phyloP scores from a whole-genome alignment of 2,797 vertebrate genomes.

The Catostomus latipinnis region DNA sequence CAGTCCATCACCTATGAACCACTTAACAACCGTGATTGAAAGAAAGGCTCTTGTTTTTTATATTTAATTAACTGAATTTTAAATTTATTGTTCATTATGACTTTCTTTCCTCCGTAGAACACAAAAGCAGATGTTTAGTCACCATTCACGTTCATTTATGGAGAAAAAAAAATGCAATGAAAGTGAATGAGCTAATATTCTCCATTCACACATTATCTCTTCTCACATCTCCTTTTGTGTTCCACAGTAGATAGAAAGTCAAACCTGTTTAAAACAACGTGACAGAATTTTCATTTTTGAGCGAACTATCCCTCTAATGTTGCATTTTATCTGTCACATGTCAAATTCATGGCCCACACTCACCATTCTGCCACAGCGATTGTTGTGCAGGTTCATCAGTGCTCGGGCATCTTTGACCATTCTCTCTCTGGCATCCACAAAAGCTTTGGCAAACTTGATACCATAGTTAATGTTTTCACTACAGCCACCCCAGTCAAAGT shows the following conservation, averaged over 20 bases:
- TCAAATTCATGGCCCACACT: constrained; percentile 62
- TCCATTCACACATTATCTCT: too few species aligned
- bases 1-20: constrained; percentile 50
- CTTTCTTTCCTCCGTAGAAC: too few species aligned
- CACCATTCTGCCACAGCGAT: constrained; percentile 95
- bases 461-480: constrained; percentile 97
- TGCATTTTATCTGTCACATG: background rate
- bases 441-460: constrained; percentile 92
- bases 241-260: too few species aligned
- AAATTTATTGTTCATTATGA: background rate
- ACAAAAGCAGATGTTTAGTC: too few species aligned
- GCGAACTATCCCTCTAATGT: too few species aligned
- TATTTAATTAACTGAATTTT: background rate
- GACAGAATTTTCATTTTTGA: too few species aligned
- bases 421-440: constrained; percentile 94
- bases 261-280: too few species aligned
- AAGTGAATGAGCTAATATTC: too few species aligned
- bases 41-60: background rate
- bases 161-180: too few species aligned
- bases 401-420: constrained; percentile 93
- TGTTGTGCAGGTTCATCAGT: constrained; percentile 97
- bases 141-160: too few species aligned
- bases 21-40: background rate
- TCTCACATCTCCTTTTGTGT: too few species aligned
- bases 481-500: constrained; percentile 97